A percentile compares a stretch with the other conserved stretches of the same genome.
Evolutionary conservation across 2,797 vertebrate genomes (phyloP).

Genomic region (Peromyscus melanophrys): DNA sequence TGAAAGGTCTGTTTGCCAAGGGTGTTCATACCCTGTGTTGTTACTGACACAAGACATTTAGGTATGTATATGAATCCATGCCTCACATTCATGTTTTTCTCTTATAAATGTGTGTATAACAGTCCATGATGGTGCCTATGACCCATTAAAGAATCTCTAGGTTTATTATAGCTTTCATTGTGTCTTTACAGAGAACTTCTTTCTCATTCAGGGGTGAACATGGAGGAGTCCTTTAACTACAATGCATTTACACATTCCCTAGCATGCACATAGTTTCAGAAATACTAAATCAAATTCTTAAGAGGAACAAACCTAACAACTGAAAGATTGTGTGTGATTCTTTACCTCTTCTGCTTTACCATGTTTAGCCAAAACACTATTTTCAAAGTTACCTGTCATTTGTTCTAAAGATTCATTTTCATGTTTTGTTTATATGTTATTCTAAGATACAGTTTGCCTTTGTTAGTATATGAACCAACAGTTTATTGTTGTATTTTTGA

Average conservation of each 20-base stretch:
- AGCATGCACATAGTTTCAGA: neutral
- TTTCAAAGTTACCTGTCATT: neutral
- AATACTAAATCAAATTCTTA: neutral
- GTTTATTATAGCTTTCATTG: neutral
- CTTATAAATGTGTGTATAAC: neutral
- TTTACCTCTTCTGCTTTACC: neutral
- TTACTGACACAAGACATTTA: neutral
- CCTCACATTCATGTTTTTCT: neutral
- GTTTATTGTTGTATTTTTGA: neutral
- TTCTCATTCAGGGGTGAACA: neutral
- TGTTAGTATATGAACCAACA: neutral
- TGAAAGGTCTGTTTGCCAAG: neutral
- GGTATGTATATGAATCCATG: neutral
- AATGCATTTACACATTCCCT: neutral
- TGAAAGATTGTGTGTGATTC: neutral
- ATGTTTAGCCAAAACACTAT: neutral
- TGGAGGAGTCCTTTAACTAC: neutral
- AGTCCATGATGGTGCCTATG: neutral
- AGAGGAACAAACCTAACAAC: neutral
- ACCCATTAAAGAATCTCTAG: neutral
- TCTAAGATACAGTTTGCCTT: neutral
- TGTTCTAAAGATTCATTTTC: neutral
- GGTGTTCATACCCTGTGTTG: neutral
- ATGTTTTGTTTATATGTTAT: neutral
- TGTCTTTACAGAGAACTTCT: neutral